phyloP scores from a whole-genome alignment of 2,113 vertebrate species.

The Leucopternis melanops region DNA sequence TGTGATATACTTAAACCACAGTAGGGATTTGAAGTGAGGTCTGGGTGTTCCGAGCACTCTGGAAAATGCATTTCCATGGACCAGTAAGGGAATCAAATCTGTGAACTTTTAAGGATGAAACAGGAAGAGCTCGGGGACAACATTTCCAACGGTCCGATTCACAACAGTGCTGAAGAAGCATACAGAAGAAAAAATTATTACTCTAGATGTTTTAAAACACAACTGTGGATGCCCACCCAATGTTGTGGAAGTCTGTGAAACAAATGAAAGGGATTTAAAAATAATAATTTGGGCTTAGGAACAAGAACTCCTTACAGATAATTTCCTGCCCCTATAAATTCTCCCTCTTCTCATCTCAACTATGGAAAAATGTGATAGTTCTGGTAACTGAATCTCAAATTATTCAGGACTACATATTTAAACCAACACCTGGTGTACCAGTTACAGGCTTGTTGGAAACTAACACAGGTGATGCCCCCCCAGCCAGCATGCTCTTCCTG shows the following conservation, averaged over 20 bases:
- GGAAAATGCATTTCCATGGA: background rate
- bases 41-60: background rate
- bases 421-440: background rate
- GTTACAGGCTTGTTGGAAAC: background rate
- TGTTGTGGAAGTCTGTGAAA: background rate
- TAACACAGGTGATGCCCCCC: background rate
- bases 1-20: background rate
- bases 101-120: background rate
- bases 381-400: background rate
- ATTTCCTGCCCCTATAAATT: background rate
- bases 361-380: background rate
- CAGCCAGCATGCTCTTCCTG: background rate
- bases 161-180: background rate
- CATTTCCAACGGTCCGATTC: background rate
- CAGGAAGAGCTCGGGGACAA: background rate
- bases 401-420: background rate
- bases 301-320: background rate
- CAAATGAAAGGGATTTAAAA: constrained; percentile 13
- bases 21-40: background rate
- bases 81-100: background rate
- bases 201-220: background rate
- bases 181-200: background rate
- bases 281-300: background rate
- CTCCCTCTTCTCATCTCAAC: background rate
- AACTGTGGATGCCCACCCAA: background rate